phyloP scores from a whole-genome alignment of 2,113 vertebrate species.

The Sebastes fasciatus region DNA sequence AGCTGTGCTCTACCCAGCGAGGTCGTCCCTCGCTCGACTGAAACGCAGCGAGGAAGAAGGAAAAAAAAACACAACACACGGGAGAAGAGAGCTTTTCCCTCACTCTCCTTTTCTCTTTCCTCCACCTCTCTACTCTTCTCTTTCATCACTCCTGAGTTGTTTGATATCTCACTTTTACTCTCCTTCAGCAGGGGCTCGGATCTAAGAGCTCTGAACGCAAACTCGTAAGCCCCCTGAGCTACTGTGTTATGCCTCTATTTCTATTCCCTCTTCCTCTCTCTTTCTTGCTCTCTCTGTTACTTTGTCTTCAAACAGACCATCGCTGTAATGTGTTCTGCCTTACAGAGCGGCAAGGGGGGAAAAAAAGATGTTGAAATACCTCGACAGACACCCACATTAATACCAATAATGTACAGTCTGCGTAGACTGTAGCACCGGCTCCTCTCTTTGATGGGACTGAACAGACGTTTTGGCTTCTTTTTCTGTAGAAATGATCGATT shows the following conservation, averaged over 20 bases:
- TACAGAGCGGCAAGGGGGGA: constrained; percentile 47
- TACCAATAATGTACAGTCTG: constrained; percentile 64
- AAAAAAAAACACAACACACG: constrained; percentile 56
- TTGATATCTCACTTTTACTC: constrained; percentile 80
- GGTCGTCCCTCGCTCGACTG: constrained; percentile 77
- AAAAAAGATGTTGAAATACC: constrained; percentile 64
- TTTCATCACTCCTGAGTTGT: constrained; percentile 77
- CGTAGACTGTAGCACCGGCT: constrained; percentile 25
- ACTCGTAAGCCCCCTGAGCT: constrained; percentile 75
- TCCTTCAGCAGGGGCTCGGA: constrained; percentile 67
- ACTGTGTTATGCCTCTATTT: constrained; percentile 71
- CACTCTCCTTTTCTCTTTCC: constrained; percentile 65
- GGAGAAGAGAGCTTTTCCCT: constrained; percentile 65
- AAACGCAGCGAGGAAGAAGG: constrained; percentile 57
- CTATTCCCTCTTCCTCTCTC: constrained; percentile 72
- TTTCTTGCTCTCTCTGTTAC: constrained; percentile 61
- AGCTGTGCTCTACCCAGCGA: constrained; percentile 75
- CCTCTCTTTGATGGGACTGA: constrained; percentile 62
- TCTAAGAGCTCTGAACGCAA: constrained; percentile 66
- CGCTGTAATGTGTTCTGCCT: constrained; percentile 63
- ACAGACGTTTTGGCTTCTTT: constrained; percentile 39
- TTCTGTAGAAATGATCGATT: constrained; percentile 69
- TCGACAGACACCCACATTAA: constrained; percentile 72
- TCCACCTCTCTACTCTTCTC: constrained; percentile 64
- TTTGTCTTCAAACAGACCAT: constrained; percentile 72